Conservation (phyloP, 2,797 vertebrate species). For the Natrix natrix region DNA sequence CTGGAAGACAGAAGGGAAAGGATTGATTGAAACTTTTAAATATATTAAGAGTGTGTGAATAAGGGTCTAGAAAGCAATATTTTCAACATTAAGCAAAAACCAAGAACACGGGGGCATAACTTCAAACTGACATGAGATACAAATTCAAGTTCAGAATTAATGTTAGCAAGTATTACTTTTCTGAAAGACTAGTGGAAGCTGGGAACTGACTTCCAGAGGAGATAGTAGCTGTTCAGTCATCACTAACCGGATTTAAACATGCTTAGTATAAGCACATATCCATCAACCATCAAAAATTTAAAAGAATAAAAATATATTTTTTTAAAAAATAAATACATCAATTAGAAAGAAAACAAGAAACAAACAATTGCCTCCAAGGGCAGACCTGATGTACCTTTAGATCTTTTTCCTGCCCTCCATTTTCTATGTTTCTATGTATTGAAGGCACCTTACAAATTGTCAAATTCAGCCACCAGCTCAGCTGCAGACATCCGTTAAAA, state of each 20-base stretch:
- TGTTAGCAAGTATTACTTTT: background rate
- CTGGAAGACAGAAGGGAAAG: background rate
- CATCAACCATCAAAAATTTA: background rate
- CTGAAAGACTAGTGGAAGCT: background rate
- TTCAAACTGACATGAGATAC: background rate
- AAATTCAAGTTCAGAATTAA: background rate
- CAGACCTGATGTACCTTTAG: background rate
- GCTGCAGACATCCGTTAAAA: background rate
- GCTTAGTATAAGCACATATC: background rate
- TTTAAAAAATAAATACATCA: no score
- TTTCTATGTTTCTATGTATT: background rate
- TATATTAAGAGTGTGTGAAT: background rate
- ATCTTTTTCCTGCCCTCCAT: no score
- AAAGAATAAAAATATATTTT: background rate
- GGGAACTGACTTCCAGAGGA: no score
- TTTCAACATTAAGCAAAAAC: background rate
- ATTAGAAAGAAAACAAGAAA: background rate
- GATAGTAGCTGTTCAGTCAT: background rate
- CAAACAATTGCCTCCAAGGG: background rate
- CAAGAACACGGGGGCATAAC: background rate
- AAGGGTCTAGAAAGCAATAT: background rate
- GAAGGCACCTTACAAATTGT: background rate
- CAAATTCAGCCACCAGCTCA: background rate
- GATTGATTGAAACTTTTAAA: background rate
- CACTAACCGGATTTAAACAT: background rate